Conservation (phyloP, 2,113 vertebrate genomes). For the Cyanoderma ruficeps region DNA sequence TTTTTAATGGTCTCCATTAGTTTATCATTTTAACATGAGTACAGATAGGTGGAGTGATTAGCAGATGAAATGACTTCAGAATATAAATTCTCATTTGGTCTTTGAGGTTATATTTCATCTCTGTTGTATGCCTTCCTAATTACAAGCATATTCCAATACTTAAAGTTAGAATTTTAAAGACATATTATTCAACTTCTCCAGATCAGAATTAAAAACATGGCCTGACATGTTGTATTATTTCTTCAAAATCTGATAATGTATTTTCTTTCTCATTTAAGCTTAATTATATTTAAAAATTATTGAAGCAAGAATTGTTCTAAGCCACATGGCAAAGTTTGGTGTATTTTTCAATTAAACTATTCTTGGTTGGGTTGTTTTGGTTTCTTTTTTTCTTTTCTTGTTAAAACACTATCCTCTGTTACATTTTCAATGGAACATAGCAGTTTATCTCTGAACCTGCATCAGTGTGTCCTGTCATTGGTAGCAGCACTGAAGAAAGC, state of each 20-base stretch:
- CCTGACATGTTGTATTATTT: not conserved
- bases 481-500: not conserved
- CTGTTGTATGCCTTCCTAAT: constrained; percentile 38
- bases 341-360: not conserved
- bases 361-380: not conserved
- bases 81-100: constrained; percentile 2
- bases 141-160: not conserved
- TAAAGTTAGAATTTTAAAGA: constrained; percentile 7
- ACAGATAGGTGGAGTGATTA: not conserved
- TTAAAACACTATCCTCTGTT: not conserved
- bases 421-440: not conserved
- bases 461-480: not conserved
- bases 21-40: constrained; percentile 14
- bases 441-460: not conserved
- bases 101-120: constrained; percentile 6
- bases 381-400: not conserved
- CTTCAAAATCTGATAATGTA: not conserved
- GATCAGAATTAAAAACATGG: not conserved
- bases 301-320: not conserved
- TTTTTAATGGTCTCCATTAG: not conserved
- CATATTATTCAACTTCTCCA: not conserved
- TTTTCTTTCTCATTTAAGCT: not conserved
- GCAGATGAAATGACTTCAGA: constrained; percentile 5
- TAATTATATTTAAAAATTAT: not conserved
- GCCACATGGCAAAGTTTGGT: not conserved